phyloP scores from a whole-genome alignment of 2,888 invertebrate genomes.

The Hypolimnas misippus region DNA sequence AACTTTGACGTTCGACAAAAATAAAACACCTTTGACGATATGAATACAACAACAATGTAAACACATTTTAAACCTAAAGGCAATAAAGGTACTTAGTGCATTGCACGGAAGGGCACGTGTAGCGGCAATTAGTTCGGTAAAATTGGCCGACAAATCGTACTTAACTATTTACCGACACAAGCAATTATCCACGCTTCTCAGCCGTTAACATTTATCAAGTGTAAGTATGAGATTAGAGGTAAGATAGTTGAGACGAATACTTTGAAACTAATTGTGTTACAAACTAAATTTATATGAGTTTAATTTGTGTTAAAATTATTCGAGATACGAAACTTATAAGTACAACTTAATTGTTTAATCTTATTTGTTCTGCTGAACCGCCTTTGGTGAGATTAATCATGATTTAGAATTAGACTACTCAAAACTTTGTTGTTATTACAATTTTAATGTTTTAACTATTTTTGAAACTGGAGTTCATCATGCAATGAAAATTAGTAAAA shows the following conservation, averaged over 20 bases:
- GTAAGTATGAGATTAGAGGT: constrained; percentile 10
- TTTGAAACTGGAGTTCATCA: too few species aligned
- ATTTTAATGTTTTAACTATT: too few species aligned
- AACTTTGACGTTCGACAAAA: too few species aligned
- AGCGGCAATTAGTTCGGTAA: constrained; percentile 17
- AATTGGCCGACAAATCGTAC: constrained; percentile 20
- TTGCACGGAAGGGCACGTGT: constrained; percentile 18
- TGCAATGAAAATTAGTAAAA: too few species aligned
- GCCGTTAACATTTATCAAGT: constrained; percentile 14
- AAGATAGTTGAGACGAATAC: background rate
- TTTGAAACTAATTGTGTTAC: constrained; percentile 4
- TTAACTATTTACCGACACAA: constrained; percentile 22
- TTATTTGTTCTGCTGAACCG: background rate
- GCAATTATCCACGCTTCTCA: constrained; percentile 21
- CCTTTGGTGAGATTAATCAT: too few species aligned
- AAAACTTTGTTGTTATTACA: too few species aligned
- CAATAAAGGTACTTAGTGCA: background rate
- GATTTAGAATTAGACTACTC: too few species aligned
- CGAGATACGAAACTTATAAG: background rate
- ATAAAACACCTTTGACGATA: too few species aligned
- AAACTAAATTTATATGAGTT: background rate
- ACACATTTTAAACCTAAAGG: background rate
- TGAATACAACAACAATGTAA: too few species aligned
- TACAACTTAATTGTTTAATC: background rate
- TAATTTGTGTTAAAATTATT: background rate